phyloP scores from a whole-genome alignment of 2,113 vertebrate genomes.

The Trochalopteron elliotii region DNA sequence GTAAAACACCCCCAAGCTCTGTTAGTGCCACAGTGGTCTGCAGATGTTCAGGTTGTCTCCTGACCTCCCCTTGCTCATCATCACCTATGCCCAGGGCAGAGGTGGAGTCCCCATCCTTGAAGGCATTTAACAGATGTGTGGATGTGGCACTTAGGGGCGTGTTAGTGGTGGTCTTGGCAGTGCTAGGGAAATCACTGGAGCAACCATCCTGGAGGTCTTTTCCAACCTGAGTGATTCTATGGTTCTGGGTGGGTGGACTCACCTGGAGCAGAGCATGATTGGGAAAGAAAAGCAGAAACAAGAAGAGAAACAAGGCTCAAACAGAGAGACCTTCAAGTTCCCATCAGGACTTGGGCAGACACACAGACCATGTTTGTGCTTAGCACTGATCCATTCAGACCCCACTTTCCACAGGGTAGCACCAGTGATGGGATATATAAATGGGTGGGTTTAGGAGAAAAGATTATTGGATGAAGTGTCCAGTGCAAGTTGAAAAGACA shows the following conservation, averaged over 20 bases:
- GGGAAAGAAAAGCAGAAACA: neutral
- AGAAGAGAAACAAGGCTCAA: neutral
- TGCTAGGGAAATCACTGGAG: neutral
- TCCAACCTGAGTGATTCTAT: neutral
- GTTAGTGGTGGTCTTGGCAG: neutral
- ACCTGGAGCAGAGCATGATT: neutral
- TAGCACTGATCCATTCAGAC: neutral
- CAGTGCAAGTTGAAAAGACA: neutral
- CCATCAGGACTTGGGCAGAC: neutral
- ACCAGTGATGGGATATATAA: neutral
- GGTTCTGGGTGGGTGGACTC: neutral
- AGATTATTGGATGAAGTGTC: neutral
- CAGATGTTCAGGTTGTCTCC: neutral
- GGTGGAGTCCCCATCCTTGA: neutral
- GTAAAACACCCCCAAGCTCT: neutral
- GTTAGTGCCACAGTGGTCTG: fast-evolving
- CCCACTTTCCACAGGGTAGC: neutral
- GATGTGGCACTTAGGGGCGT: neutral
- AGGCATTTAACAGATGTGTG: neutral
- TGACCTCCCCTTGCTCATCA: neutral
- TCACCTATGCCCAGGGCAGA: neutral
- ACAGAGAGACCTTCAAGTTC: neutral
- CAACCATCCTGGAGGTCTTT: neutral
- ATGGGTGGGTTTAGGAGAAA: neutral
- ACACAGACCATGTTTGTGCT: neutral